Base-by-base conservation (phyloP, 2,797 vertebrate species). In the Urosaurus nigricauda region DNA sequence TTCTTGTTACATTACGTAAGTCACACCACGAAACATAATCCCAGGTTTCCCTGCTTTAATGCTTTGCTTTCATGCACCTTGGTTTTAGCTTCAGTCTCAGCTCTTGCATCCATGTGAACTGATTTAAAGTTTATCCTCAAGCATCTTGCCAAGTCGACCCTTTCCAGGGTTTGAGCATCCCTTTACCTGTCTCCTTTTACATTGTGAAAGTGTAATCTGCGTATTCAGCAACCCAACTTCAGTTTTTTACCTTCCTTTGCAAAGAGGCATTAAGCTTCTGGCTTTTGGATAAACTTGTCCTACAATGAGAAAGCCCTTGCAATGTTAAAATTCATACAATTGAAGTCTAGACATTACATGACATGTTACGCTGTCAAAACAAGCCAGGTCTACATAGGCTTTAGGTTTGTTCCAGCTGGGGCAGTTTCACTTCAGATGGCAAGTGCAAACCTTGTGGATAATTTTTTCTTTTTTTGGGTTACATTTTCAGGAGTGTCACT, bases 401-500 rank as follows among this genome's bases (percentile, higher is more conserved):
- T 79, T 77, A 24, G 75, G 24, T 29, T 43, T 35, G 51, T 63
- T 63, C 14, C 26, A 5, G 26, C 8, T 65, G 2, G n/a, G 51
- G 51, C n/a, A 37, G 8, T n/a, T 17, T 13, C 4, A 9, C 40
- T 83, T 40, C 81, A 14, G 40, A 2, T 37, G 35, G 16, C 29
- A 56, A 11, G 19, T n/a, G 19, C 63, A 65, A 0, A 84, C 77
- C 80, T 29, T 0, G 84, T 37, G 26, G 75, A 0, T 0, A 0
- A 92, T 86, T 89, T 90, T 65, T 86, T 89, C 89, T 65, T 16
- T 7, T 4, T 26, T 1, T 37, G 47, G 43, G 37, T 24, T 53
- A 26, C 35, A 0, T 86, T 11, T 60, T 0, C 37, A 97, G 97
- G 89, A 95, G 88, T 77, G 93, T 91, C 35, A 89, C 87, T 83